phyloP scores from a whole-genome alignment of 1,140 invertebrate genomes.

The Amphibalanus amphitrite region DNA sequence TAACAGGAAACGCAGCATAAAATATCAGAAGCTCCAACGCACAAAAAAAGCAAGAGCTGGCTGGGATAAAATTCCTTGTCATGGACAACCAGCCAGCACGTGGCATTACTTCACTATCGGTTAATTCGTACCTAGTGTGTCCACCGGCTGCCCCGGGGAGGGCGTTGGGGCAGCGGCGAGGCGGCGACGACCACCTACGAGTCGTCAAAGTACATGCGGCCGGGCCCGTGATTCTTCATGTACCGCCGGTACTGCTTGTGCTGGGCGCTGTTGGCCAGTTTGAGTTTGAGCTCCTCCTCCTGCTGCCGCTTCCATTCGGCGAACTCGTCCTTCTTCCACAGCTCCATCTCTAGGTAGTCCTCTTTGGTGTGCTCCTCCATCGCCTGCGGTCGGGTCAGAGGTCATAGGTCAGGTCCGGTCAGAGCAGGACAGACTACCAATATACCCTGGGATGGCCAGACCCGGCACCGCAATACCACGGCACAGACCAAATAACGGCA shows the following conservation, averaged over 20 bases:
- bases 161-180: too few species aligned
- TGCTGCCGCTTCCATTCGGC: constrained; percentile 54
- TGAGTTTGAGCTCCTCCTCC: constrained; percentile 62
- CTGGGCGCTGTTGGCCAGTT: constrained; percentile 53
- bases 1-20: too few species aligned
- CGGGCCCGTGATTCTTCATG: constrained; percentile 57
- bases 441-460: too few species aligned
- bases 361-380: constrained; percentile 53
- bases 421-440: not conserved
- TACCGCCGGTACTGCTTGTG: constrained; percentile 62
- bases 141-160: too few species aligned
- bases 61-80: too few species aligned
- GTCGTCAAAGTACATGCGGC: constrained; percentile 62
- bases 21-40: too few species aligned
- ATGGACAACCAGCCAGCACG: too few species aligned
- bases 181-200: constrained; percentile 28
- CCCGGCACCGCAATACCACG: too few species aligned
- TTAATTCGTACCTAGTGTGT: too few species aligned
- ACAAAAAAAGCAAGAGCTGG: too few species aligned
- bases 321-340: constrained; percentile 70
- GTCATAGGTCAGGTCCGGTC: not conserved
- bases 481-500: too few species aligned
- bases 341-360: constrained; percentile 49
- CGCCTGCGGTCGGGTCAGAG: constrained; percentile 25
- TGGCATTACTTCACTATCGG: too few species aligned